Conservation (phyloP, 2,113 vertebrate genomes). For the Epinephelus fuscoguttatus region DNA sequence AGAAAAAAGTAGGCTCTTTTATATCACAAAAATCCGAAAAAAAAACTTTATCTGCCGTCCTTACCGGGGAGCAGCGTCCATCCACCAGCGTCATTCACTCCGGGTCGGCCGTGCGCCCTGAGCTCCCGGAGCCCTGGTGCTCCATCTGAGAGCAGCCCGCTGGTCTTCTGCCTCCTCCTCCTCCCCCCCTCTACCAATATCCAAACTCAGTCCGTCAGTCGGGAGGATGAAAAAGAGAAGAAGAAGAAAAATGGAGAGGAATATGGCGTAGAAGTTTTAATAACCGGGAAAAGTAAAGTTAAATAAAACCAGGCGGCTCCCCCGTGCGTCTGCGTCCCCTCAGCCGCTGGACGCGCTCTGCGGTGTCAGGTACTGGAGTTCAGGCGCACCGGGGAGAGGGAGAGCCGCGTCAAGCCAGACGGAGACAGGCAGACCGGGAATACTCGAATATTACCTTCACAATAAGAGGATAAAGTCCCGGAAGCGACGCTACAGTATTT, state of each 20-base stretch:
- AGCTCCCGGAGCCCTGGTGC: slow-evolving; percentile 73
- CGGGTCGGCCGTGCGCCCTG: slow-evolving; percentile 75
- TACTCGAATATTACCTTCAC: slow-evolving; percentile 45
- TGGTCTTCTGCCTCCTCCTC: slow-evolving; percentile 59
- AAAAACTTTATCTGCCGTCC: slow-evolving; percentile 62
- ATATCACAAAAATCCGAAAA: slow-evolving; percentile 6
- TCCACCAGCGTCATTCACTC: slow-evolving; percentile 76
- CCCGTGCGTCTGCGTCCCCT: slow-evolving; percentile 61
- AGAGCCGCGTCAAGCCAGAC: slow-evolving; percentile 64
- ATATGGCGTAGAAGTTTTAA: slow-evolving; percentile 57
- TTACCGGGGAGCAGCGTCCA: slow-evolving; percentile 80
- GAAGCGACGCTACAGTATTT: slow-evolving; percentile 16
- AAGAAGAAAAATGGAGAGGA: neutral
- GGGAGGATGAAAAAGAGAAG: slow-evolving; percentile 7
- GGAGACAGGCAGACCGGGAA: slow-evolving; percentile 26
- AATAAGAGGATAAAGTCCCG: slow-evolving; percentile 56
- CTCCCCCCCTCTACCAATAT: slow-evolving; percentile 46
- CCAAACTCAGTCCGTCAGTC: slow-evolving; percentile 72
- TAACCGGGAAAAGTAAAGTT: slow-evolving; percentile 69
- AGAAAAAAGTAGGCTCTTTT: slow-evolving; percentile 34
- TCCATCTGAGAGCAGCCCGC: slow-evolving; percentile 78
- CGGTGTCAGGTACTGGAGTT: slow-evolving; percentile 77
- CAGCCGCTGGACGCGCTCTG: slow-evolving; percentile 69
- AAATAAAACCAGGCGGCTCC: slow-evolving; percentile 15
- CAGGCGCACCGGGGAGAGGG: slow-evolving; percentile 72